Base-by-base conservation (phyloP, 2,888 invertebrate genomes). In the Drepana falcataria region DNA sequence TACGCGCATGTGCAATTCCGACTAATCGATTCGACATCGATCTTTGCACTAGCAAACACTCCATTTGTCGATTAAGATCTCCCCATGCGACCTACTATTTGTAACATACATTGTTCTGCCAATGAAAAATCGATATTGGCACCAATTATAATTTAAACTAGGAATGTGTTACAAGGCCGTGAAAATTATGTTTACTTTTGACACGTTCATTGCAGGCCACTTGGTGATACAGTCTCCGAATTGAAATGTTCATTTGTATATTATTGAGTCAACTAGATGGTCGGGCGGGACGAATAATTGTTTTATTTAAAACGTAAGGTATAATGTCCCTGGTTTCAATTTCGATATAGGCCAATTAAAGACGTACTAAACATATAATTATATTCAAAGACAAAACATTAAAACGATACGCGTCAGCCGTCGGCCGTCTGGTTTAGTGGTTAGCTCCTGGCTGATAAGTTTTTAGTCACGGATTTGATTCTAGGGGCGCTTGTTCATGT, bases 1-100 rank as follows among this genome's bases (percentile, higher is more conserved):
- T 37, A n/a, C 71, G 71, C 76, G 77, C 77, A 80, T 75, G 76
- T 86, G 86, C 87, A 87, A 89, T 85, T 87, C 71, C 80, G 71
- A 81, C 81, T 86, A 90, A 91, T 88, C 85, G 88, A 88, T 87
- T 86, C 81, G 85, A 83, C 87, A 87, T 87, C 89, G 86, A 88
- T 88, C 87, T 89, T 85, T 88, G 87, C 85, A 83, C 88, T 77
- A 73, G 69, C 70, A 68, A 77, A 81, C 85, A 87, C 85, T 89
- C 83, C 82, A 84, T 87, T 77, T 83, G 74, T 83, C 71, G 75
- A 84, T 85, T 83, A 78, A 81, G 70, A 80, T 75, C 75, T 69
- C 65, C 60, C 64, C 65, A 65, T 70, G 71, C 79, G 80, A 78
- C 81, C 81, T 66, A 80, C 63, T 77, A 76, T 77, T 77, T 60